These are phyloP conservation scores for Chelonia mydas DNA, from an alignment of 2,797 vertebrate genomes.

Conservation along the genomic window DNA sequence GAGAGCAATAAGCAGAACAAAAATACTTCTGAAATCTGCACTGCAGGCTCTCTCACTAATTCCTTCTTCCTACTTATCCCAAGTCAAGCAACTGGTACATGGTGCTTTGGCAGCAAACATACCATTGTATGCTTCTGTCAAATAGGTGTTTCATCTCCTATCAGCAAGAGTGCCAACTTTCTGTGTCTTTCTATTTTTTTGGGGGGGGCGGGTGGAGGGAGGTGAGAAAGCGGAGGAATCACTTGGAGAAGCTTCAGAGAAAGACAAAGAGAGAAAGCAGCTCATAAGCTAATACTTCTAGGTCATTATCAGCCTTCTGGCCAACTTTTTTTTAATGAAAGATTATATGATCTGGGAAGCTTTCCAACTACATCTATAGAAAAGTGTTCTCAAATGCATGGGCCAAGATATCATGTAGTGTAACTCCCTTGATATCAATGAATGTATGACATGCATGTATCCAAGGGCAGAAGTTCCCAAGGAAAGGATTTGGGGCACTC, in stretches of 20 bases:
- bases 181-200: neutral
- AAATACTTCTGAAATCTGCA: conserved; percentile 33
- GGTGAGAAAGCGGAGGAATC: neutral
- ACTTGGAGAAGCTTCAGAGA: neutral
- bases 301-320: neutral
- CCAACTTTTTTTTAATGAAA: neutral
- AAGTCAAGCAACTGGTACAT: conserved; percentile 27
- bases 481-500: neutral
- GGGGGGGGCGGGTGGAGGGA: neutral
- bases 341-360: neutral
- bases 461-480: neutral
- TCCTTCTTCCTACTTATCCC: conserved; percentile 30
- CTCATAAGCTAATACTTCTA: neutral
- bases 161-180: neutral
- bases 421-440: neutral
- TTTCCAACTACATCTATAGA: neutral
- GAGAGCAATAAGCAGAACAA: neutral
- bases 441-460: neutral
- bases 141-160: conserved; percentile 6
- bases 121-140: neutral
- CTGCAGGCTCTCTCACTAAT: conserved; percentile 14
- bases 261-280: neutral
- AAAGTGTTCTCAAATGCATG: neutral
- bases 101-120: neutral
- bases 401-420: neutral